phyloP scores from a whole-genome alignment of 2,888 invertebrate species.

The Sympetrum striolatum region DNA sequence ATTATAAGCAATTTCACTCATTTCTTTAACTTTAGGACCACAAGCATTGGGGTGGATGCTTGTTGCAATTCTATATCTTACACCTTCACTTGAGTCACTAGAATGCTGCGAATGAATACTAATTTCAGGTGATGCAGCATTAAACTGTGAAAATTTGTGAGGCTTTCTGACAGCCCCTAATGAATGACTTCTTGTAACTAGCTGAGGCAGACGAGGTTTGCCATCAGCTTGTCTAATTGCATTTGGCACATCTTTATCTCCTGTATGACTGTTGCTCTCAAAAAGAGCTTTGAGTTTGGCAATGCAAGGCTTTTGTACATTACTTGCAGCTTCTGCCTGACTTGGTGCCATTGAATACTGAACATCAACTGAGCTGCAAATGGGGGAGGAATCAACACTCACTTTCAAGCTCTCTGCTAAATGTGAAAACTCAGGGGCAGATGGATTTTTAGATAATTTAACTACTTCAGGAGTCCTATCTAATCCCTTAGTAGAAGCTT shows the following conservation, averaged over 20 bases:
- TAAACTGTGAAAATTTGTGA: slow-evolving; percentile 39
- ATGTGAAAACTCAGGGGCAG: neutral
- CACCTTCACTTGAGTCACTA: neutral
- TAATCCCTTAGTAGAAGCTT: neutral
- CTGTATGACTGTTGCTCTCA: slow-evolving; percentile 52
- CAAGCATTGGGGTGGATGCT: neutral
- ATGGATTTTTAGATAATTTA: neutral
- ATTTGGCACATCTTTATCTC: neutral
- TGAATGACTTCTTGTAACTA: slow-evolving; percentile 52
- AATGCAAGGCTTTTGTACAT: slow-evolving; percentile 55
- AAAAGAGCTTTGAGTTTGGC: slow-evolving; percentile 56
- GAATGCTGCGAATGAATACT: neutral
- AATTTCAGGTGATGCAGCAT: neutral
- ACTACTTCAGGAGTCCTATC: neutral
- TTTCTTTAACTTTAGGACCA: neutral
- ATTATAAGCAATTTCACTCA: neutral
- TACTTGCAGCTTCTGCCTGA: slow-evolving; percentile 8
- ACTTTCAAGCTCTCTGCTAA: neutral
- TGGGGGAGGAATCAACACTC: neutral
- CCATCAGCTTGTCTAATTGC: neutral
- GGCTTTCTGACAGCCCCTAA: slow-evolving; percentile 50
- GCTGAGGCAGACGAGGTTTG: slow-evolving; percentile 47
- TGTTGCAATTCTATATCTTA: neutral
- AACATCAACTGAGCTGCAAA: neutral
- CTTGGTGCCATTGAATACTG: neutral